Conservation (phyloP, 2,113 vertebrate genomes). For the Budorcas taxicolor region DNA sequence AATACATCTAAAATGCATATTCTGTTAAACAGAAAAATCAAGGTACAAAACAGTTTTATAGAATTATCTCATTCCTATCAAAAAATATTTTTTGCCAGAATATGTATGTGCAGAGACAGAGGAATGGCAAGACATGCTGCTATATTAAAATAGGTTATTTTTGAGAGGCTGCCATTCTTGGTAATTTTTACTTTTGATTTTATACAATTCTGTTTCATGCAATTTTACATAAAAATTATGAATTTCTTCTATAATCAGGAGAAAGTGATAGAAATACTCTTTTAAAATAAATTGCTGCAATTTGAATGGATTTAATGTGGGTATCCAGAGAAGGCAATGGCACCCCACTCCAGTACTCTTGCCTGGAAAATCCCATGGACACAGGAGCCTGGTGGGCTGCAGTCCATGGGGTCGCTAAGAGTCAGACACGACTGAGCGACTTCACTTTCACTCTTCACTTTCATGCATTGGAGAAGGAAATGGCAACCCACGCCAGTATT, state of each 20-base stretch:
- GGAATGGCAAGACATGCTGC: background rate
- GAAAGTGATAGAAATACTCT: background rate
- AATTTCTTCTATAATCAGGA: background rate
- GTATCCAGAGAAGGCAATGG: no score
- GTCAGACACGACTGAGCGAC: no score
- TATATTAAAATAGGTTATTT: background rate
- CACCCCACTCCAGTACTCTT: no score
- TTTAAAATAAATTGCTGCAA: background rate
- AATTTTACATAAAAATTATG: background rate
- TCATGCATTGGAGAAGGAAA: no score
- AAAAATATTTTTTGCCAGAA: background rate
- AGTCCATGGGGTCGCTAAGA: no score
- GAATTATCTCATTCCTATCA: background rate
- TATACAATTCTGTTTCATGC: background rate
- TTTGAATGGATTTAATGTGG: background rate
- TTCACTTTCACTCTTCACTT: no score
- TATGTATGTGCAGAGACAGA: background rate
- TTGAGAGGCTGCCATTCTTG: background rate
- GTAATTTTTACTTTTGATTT: constrained; percentile 18
- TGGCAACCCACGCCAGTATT: no score
- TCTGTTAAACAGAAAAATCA: background rate
- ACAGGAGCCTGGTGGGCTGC: no score
- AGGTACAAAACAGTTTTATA: background rate
- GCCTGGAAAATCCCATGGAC: no score
- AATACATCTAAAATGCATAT: background rate